Percentiles rank a stretch among this genome's conserved stretches.
phyloP scores from a whole-genome alignment of 2,888 invertebrate species.

The Tupiocoris notatus region DNA sequence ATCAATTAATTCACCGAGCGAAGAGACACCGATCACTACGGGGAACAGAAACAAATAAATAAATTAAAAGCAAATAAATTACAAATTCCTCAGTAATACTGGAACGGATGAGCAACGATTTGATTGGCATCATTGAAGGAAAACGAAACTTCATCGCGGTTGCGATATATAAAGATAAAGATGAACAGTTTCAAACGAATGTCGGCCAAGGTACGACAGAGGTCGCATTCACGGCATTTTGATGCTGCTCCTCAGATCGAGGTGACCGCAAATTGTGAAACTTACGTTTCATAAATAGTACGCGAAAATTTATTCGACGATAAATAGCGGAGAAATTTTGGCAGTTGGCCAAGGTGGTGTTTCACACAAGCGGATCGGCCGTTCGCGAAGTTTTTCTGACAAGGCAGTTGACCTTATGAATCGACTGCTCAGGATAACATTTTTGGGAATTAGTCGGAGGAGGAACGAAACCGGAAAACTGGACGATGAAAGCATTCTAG shows the following conservation, averaged over 20 bases:
- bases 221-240: too few species aligned
- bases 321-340: not conserved
- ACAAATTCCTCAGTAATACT: too few species aligned
- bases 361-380: not conserved
- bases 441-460: not conserved
- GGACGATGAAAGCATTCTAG: not conserved
- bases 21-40: not conserved
- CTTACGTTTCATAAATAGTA: not conserved
- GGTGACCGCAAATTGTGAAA: too few species aligned
- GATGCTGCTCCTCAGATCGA: too few species aligned
- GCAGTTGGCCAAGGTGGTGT: not conserved
- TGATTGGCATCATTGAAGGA: too few species aligned
- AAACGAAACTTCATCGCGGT: too few species aligned
- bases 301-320: not conserved
- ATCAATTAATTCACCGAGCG: slow-evolving; percentile 17
- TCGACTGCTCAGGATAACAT: not conserved
- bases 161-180: too few species aligned
- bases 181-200: too few species aligned
- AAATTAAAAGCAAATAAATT: too few species aligned
- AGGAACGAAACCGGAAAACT: not conserved
- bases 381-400: not conserved
- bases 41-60: too few species aligned
- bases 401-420: not conserved
- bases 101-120: too few species aligned
- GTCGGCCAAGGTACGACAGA: not conserved